Evolutionary conservation across 2,888 invertebrate genomes (phyloP), one percentile per base, ranked within the genome.

Genomic region (Diarsia brunnea): DNA sequence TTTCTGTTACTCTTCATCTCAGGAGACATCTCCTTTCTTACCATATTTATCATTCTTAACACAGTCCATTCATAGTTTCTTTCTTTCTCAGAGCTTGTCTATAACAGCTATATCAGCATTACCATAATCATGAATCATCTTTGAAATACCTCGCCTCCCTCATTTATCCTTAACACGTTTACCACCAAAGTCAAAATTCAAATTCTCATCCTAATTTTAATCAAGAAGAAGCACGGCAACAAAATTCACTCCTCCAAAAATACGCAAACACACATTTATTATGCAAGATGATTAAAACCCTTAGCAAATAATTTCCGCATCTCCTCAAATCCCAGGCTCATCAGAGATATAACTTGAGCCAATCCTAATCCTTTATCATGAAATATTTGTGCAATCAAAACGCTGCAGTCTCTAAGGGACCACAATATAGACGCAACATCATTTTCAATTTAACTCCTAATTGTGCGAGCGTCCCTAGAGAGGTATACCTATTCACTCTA

Each of bases 401-500:
- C 64, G 68, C 24, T 85, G 85, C 84, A 82, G 78, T 69, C 80
- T 79, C 79, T 12, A 55, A 53, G 78, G 81, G 63, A 60, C 60
- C 63, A 81, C 75, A 86, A 86, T 87, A 84, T 86, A 86, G 87
- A 86, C 84, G 88, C 88, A 88, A 91, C 91, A 91, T 93, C 91
- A 92, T 93, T 93, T 94, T 93, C 93, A 94, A 94, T 94, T 94
- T 93, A 90, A 89, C 90, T 89, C 91, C 90, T 93, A 92, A 94
- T 94, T 93, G 90, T 91, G 81, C 89, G 81, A 77, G 68, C 53
- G 73, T 87, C 92, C 89, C 92, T 64, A 53, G 91, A 87, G 93
- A 72, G 77, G 81, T 73, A 81, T 88, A 88, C 83, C 87, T 87
- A 89, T 84, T 84, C 87, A 84, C 84, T 85, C 77, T 81, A 75